phyloP scores from a whole-genome alignment of 2,113 vertebrate genomes.

The Electrona antarctica region DNA sequence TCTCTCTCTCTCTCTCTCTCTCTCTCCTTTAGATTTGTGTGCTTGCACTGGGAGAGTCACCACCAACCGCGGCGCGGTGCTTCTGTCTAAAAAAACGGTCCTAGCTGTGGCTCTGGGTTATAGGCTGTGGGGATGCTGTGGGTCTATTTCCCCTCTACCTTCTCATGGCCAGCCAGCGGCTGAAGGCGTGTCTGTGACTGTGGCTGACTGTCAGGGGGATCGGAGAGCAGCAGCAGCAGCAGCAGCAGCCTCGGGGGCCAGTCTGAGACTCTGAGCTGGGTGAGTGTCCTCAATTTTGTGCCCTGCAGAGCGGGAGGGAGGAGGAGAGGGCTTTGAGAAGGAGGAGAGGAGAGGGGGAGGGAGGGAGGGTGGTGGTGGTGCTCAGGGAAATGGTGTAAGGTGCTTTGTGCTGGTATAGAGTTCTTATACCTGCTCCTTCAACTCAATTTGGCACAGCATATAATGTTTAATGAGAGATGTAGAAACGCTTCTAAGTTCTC shows the following conservation, averaged over 20 bases:
- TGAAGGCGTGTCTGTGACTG: slow-evolving; percentile 55
- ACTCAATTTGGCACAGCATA: slow-evolving; percentile 8
- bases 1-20: slow-evolving; percentile 33
- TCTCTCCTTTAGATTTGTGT: slow-evolving; percentile 27
- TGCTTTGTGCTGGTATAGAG: slow-evolving; percentile 37
- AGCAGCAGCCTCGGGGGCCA: slow-evolving; percentile 53
- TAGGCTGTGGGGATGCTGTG: slow-evolving; percentile 15
- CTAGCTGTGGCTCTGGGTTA: slow-evolving; percentile 11
- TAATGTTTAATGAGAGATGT: background rate
- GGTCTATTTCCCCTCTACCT: slow-evolving; percentile 2
- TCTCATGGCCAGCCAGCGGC: slow-evolving; percentile 47
- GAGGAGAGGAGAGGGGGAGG: slow-evolving; percentile 49
- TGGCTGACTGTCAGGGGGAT: slow-evolving; percentile 26
- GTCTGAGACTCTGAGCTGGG: slow-evolving; percentile 64
- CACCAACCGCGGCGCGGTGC: slow-evolving; percentile 14
- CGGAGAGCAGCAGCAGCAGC: slow-evolving; percentile 44
- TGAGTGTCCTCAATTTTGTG: slow-evolving; percentile 73
- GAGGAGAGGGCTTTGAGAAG: slow-evolving; percentile 60
- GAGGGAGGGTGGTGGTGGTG: slow-evolving; percentile 38
- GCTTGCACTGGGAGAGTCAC: slow-evolving; percentile 44
- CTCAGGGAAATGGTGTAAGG: slow-evolving; percentile 46
- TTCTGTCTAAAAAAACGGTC: slow-evolving; percentile 36
- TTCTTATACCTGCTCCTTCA: slow-evolving; percentile 1
- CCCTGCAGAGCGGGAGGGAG: slow-evolving; percentile 60
- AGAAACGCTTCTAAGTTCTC: background rate